Conservation (phyloP, 2,113 vertebrate species). For the Perca fluviatilis region DNA sequence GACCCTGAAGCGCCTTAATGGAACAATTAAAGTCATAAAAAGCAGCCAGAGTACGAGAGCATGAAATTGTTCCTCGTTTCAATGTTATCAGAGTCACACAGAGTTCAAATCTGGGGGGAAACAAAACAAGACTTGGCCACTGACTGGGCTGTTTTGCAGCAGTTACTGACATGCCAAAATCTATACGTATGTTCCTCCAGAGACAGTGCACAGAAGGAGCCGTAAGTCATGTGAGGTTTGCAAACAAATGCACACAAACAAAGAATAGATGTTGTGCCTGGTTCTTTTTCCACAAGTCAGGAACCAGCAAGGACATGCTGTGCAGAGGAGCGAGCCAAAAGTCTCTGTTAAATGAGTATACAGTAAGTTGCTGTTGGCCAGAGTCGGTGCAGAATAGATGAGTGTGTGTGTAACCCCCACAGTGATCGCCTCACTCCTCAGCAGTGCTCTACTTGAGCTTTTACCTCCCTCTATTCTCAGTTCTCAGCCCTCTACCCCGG, state of each 20-base stretch:
- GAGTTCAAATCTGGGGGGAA: constrained; percentile 80
- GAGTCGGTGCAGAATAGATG: constrained; percentile 28
- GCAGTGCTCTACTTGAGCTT: constrained; percentile 41
- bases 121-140: constrained; percentile 63
- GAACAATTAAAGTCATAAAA: constrained; percentile 80
- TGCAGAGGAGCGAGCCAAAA: constrained; percentile 37
- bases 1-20: constrained; percentile 69
- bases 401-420: constrained; percentile 57
- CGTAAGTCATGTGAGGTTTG: constrained; percentile 33
- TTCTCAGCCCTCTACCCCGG: constrained; percentile 41
- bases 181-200: constrained; percentile 61
- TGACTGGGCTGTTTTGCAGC: constrained; percentile 49
- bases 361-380: constrained; percentile 56
- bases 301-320: constrained; percentile 59
- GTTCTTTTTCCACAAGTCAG: constrained; percentile 65
- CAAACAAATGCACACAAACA: constrained; percentile 62
- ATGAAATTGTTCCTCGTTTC: constrained; percentile 77
- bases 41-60: constrained; percentile 58
- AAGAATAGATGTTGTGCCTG: constrained; percentile 32
- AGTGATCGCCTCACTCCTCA: constrained; percentile 43
- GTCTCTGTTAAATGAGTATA: constrained; percentile 57
- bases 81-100: constrained; percentile 82
- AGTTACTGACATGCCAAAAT: constrained; percentile 59
- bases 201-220: constrained; percentile 48
- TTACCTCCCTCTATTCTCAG: constrained; percentile 41